phyloP scores from a whole-genome alignment of 2,113 vertebrate genomes.

The Eclectus roratus region DNA sequence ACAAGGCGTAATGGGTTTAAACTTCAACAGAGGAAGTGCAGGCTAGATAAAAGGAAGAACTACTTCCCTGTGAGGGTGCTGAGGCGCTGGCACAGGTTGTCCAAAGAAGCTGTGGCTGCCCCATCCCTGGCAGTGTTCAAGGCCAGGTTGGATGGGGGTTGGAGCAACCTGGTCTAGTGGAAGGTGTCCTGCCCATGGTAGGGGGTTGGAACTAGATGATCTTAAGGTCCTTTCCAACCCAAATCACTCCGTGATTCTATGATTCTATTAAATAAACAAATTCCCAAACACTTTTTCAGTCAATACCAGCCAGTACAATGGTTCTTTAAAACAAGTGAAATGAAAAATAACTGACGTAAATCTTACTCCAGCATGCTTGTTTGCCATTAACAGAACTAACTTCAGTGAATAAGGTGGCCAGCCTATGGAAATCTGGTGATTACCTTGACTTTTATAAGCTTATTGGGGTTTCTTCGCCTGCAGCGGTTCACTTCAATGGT shows the following conservation, averaged over 20 bases:
- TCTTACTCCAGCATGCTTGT: too few relatives aligned
- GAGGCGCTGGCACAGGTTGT: not conserved
- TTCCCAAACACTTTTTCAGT: not conserved
- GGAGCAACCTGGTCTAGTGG: not conserved
- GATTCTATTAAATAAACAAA: not conserved
- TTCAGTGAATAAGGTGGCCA: not conserved
- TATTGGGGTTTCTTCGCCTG: constrained; percentile 80
- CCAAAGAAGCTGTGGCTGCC: not conserved
- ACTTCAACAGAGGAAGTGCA: not conserved
- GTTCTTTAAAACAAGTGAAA: not conserved
- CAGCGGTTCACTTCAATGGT: constrained; percentile 92
- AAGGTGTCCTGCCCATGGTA: not conserved
- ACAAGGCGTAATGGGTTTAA: not conserved
- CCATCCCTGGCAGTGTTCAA: not conserved
- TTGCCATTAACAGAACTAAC: not conserved
- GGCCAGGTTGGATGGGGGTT: not conserved
- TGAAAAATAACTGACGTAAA: fast-evolving
- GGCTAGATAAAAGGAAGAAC: not conserved
- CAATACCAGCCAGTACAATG: fast-evolving
- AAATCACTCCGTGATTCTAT: not conserved
- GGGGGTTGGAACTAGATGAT: not conserved
- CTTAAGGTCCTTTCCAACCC: not conserved
- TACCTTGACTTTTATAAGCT: constrained; percentile 88
- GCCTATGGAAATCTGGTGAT: not conserved
- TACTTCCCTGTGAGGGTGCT: not conserved